Percentiles rank a stretch among this genome's conserved stretches.
These are phyloP conservation scores for Pristiophorus japonicus DNA, from an alignment of 2,113 vertebrate genomes.

Conservation along the genomic window DNA sequence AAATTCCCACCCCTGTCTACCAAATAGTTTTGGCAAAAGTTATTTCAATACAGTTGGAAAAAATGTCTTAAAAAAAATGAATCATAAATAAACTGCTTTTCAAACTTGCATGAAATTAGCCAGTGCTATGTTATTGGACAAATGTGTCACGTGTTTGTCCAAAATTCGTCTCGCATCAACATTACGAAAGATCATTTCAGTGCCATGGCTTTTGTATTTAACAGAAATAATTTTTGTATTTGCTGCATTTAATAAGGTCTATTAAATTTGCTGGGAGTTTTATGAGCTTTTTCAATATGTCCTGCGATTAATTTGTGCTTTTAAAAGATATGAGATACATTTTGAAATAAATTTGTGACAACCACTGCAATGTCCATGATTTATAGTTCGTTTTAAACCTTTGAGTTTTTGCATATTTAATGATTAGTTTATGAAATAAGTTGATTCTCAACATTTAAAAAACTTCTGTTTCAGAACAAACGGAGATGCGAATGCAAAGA, in stretches of 20 bases:
- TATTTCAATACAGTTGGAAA: neutral
- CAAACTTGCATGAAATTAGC: neutral
- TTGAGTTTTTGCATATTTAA: neutral
- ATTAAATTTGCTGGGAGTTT: neutral
- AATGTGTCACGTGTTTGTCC: neutral
- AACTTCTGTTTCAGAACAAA: slow-evolving; percentile 63
- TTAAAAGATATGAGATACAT: neutral
- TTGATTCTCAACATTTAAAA: neutral
- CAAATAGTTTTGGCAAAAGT: neutral
- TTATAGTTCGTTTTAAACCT: too few species aligned
- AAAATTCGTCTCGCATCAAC: neutral
- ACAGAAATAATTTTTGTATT: neutral
- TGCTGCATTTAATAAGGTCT: neutral
- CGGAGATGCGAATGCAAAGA: slow-evolving; percentile 70
- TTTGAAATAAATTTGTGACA: neutral
- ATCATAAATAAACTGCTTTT: neutral
- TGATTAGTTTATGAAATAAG: neutral
- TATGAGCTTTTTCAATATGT: neutral
- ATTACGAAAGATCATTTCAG: neutral
- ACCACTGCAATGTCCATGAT: too few species aligned
- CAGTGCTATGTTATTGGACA: neutral
- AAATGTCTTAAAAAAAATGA: neutral
- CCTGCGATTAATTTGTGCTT: neutral
- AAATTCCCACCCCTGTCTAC: neutral
- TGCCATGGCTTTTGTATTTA: neutral